A percentile compares a stretch with the other conserved stretches of the same genome.
Conservation (phyloP, 2,888 invertebrate species). For the Meteorus colon region DNA sequence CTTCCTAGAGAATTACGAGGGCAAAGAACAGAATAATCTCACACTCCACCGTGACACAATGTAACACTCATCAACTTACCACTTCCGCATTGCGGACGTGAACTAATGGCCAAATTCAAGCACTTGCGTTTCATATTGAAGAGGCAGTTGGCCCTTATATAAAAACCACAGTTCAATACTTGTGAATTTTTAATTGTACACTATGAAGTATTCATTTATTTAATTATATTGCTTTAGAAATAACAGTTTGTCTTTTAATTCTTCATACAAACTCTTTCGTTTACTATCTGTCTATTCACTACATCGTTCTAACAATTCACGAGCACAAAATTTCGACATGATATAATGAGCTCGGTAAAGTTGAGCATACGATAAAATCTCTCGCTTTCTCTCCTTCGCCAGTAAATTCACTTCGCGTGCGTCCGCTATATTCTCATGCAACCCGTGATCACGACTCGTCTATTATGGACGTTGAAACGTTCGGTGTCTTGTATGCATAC, state of each 20-base stretch:
- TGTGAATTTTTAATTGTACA: not conserved
- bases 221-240: not conserved
- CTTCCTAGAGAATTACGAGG: not conserved
- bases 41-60: not conserved
- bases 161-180: not conserved
- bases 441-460: conserved; percentile 31
- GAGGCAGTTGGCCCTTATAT: not conserved
- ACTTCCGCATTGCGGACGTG: not conserved
- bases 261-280: not conserved
- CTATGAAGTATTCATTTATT: not conserved
- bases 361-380: conserved; percentile 17
- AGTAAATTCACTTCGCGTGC: conserved; percentile 33
- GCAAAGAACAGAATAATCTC: conserved; percentile 5
- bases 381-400: not conserved
- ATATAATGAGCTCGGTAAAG: not conserved
- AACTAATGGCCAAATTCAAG: not conserved
- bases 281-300: not conserved
- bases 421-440: conserved; percentile 36
- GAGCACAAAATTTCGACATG: not conserved
- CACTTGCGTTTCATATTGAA: not conserved
- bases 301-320: not conserved
- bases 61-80: not conserved
- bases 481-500: conserved; percentile 8
- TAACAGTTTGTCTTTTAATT: not conserved
- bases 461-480: conserved; percentile 25